Conservation (phyloP, 2,113 vertebrate genomes). For the Sphaerodactylus townsendi region DNA sequence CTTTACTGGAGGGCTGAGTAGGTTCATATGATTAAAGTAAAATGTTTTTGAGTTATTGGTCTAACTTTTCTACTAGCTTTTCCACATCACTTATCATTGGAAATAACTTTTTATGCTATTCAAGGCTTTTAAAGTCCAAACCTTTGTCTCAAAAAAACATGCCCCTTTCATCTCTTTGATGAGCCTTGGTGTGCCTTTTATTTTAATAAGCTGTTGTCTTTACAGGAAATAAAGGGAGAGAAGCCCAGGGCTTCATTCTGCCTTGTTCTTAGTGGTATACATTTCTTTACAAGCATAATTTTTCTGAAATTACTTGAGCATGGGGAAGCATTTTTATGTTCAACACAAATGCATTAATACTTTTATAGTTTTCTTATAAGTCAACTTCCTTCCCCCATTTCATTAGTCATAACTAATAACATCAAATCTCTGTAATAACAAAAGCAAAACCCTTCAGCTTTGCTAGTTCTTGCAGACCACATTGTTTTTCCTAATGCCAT, state of each 20-base stretch:
- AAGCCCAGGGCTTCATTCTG: constrained; percentile 19
- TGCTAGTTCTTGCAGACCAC: background rate
- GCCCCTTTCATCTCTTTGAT: background rate
- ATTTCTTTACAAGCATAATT: too few relatives aligned
- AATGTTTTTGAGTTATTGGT: background rate
- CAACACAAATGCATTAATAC: background rate
- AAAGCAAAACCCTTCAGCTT: background rate
- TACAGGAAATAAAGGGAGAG: background rate
- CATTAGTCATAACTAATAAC: background rate
- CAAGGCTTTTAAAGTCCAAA: background rate
- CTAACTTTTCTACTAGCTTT: background rate
- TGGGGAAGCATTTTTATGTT: constrained; percentile 16
- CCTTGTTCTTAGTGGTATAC: background rate
- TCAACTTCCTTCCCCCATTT: constrained; percentile 2
- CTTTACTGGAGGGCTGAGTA: too few relatives aligned
- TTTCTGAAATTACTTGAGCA: constrained; percentile 2
- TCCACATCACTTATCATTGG: background rate
- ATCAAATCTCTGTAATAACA: background rate
- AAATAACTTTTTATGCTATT: background rate
- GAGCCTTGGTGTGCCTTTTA: too few relatives aligned
- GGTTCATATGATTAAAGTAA: background rate
- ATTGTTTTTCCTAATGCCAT: background rate
- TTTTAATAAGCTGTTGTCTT: constrained; percentile 10
- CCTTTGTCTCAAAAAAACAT: background rate
- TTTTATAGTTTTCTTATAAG: background rate